Base-by-base conservation (phyloP, 2,888 invertebrate genomes). In the Pinctada fucata region DNA sequence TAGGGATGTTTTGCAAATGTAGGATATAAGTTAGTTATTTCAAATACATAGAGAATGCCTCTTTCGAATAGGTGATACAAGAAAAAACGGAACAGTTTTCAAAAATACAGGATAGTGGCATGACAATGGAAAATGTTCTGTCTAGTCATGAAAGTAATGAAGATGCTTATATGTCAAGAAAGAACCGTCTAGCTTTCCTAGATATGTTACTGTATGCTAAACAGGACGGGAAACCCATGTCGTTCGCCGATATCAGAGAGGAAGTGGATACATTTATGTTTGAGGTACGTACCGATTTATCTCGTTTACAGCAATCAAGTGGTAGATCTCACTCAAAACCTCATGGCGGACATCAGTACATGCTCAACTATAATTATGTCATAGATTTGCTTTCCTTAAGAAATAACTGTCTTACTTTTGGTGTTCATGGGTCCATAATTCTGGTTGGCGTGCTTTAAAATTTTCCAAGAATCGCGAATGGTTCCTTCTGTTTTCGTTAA, bases 141-240 rank as follows among this genome's bases (percentile, higher is more conserved):
- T 77, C 76, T n/a, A 72, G 79, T 47, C 74, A 75, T 13, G 85
- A 83, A 10, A 63, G 73, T 47, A 81, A 74, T 8, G 83, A 79
- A 6, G 72, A 79, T 6, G 68, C 78, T 8, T 80, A 80, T 48
- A 63, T 77, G 10, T 83, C 80, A 8, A 82, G 81, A 51, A 88
- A 84, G 49, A 83, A 95, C 91, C 95, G 97, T 71, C 93, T 96
- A 85, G 97, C 97, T 0, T 96, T 98, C 93, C 94, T 98, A 83
- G 98, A 98, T 92, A 94, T 97, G 81, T 94, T 98, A 94, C 94
- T 98, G 67, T 96, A 97, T 92, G 95, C 96, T 71, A 95, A 96
- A 90, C 87, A 93, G 2, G 90, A 95, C 94, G 96, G 95, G 86
- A 95, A 96, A 10, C 81, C 88, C 48, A 85, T 94, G 67, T 90